Conservation (phyloP, 2,797 vertebrate genomes). For the Platalea minor region DNA sequence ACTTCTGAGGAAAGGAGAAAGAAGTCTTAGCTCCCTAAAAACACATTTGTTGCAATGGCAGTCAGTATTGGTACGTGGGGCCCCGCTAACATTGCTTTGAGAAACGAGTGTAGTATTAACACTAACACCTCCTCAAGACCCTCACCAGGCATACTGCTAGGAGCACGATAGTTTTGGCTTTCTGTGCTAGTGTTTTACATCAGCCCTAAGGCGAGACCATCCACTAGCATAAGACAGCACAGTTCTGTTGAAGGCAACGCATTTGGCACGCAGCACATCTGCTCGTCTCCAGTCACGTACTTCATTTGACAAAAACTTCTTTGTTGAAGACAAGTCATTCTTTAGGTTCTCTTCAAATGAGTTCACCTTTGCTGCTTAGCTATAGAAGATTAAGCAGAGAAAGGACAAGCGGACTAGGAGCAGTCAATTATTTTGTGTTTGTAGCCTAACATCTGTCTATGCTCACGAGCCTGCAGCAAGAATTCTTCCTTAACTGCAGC, state of each 20-base stretch:
- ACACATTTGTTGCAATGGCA: background rate
- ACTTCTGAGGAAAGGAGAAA: background rate
- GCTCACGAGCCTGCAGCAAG: background rate
- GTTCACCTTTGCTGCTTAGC: background rate
- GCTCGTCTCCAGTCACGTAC: background rate
- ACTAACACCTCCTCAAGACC: background rate
- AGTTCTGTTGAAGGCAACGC: background rate
- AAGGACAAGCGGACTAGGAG: background rate
- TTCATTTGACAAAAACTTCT: background rate
- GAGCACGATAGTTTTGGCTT: background rate
- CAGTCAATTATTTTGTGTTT: background rate
- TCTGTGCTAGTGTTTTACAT: background rate
- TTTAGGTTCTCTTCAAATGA: background rate
- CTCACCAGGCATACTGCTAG: background rate
- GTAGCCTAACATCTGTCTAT: background rate
- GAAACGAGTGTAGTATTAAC: background rate
- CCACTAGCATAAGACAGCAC: fast-evolving
- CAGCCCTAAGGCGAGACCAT: background rate
- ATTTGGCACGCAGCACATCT: too few species aligned
- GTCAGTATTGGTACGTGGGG: fast-evolving
- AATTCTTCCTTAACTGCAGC: background rate
- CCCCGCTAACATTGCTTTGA: background rate
- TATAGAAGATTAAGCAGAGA: background rate
- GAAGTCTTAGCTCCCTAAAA: background rate
- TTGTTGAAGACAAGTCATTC: background rate